These are phyloP conservation scores for Microcebus murinus DNA, from an alignment of 2,113 vertebrate genomes.

Conservation along the genomic window DNA sequence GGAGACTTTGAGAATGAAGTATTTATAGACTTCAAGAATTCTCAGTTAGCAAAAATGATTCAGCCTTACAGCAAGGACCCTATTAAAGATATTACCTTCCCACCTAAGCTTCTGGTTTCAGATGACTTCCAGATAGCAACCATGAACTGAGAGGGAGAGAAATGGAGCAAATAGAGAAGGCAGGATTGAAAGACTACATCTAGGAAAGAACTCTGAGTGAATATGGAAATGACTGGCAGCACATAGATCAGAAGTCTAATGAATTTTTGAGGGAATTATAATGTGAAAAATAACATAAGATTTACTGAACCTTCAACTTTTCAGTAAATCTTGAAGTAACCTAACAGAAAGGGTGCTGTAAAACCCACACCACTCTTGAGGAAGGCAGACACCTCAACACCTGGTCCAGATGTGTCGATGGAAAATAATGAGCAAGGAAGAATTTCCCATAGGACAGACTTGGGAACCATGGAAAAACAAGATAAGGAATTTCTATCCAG, in stretches of 20 bases:
- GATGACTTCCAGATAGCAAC: not conserved
- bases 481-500: not conserved
- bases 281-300: not conserved
- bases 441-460: not conserved
- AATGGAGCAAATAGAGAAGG: not conserved
- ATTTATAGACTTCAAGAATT: not conserved
- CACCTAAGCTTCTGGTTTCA: not conserved
- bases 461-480: not conserved
- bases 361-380: not conserved
- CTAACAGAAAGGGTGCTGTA: not conserved
- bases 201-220: not conserved
- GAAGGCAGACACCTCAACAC: not conserved
- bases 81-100: not conserved
- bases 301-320: not conserved
- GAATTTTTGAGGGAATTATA: not conserved
- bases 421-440: slow-evolving; percentile 14
- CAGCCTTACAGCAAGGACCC: not conserved
- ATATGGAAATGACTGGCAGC: not conserved
- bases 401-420: not conserved
- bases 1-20: not conserved
- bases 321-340: not conserved
- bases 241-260: not conserved
- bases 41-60: not conserved
- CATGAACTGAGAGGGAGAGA: not conserved
- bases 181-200: not conserved